Evolutionary conservation across 2,113 vertebrate genomes (phyloP), one percentile per base, ranked within the genome.

Genomic region (Cyprinodon variegatus): DNA sequence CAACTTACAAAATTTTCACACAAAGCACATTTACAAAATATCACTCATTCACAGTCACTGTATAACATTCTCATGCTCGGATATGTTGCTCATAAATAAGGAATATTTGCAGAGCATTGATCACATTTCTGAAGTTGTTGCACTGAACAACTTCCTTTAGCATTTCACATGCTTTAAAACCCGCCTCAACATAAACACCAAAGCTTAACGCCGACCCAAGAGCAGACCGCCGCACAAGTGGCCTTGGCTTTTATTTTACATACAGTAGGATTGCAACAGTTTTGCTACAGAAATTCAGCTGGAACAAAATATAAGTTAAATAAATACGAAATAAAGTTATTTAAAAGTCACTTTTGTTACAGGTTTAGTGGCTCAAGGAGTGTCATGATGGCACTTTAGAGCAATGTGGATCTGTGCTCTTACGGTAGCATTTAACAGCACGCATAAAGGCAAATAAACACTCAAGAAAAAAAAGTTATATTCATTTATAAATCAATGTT

Each of bases 1-100:
- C 72, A 60, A 78, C 82, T 68, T 79, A 85, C 79, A 69, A 84
- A 84, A 81, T 78, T 68, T 88, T 67, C 76, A 85, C 81, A 86
- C 83, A 81, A 85, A 85, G 78, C 66, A 92, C 83, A 90, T 88
- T 65, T 91, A 92, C 85, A 93, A 90, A 90, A 92, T 86, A 89
- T 88, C 88, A 91, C 82, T 91, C 92, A 90, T 93, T 92, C 91
- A 92, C 90, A 90, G 90, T 94, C 89, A 86, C 86, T 84, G 83
- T 92, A 81, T 88, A 90, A 94, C 94, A 94, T 93, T 94, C 92
- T 92, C 92, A 94, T 94, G 94, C 94, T 94, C 87, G 88, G 90
- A 92, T 90, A 89, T 86, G 87, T 77, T 86, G 89, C 85, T 74
- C 83, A 73, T 90, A 74, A 86, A 85, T 78, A 77, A 82, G 69